Evolutionary conservation across 1,140 invertebrate species (phyloP).

Genomic region (Drosophila sturtevanti): DNA sequence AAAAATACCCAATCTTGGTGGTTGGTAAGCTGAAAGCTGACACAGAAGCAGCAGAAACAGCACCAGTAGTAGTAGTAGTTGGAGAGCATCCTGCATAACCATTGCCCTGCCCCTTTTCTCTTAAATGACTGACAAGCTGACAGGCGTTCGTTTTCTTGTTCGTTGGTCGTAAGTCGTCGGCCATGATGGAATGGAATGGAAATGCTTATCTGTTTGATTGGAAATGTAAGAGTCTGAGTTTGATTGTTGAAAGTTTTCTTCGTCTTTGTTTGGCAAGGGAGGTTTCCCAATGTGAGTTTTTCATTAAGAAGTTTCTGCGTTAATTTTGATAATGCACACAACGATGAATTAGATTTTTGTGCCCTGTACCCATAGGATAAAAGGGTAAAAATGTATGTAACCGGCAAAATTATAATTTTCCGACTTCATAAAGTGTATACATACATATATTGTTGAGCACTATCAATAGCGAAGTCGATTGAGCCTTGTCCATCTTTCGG

Average conservation of each 20-base stretch:
- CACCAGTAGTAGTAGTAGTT: no score
- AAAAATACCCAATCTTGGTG: constrained; percentile 63
- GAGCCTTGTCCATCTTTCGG: no score
- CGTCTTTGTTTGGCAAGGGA: constrained; percentile 13
- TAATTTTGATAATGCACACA: constrained; percentile 66
- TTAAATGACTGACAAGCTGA: constrained; percentile 68
- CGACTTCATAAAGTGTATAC: no score
- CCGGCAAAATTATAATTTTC: no score
- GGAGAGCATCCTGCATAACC: constrained; percentile 53
- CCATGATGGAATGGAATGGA: constrained; percentile 69
- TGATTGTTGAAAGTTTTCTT: constrained; percentile 51
- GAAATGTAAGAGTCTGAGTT: constrained; percentile 21
- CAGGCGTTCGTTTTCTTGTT: constrained; percentile 46
- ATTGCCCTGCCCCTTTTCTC: constrained; percentile 61
- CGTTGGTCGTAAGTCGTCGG: constrained; percentile 53
- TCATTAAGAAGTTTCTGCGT: constrained; percentile 75
- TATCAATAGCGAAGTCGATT: no score
- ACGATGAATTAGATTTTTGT: constrained; percentile 38
- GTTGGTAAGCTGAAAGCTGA: constrained; percentile 53
- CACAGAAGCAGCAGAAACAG: background rate
- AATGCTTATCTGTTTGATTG: constrained; percentile 26
- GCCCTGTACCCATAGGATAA: no score
- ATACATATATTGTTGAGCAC: no score
- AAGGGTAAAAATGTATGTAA: no score
- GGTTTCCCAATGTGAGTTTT: constrained; percentile 64